Percentiles rank a stretch among this genome's conserved stretches.
These are phyloP conservation scores for Myopa testacea DNA, from an alignment of 2,888 invertebrate genomes.

Conservation along the genomic window DNA sequence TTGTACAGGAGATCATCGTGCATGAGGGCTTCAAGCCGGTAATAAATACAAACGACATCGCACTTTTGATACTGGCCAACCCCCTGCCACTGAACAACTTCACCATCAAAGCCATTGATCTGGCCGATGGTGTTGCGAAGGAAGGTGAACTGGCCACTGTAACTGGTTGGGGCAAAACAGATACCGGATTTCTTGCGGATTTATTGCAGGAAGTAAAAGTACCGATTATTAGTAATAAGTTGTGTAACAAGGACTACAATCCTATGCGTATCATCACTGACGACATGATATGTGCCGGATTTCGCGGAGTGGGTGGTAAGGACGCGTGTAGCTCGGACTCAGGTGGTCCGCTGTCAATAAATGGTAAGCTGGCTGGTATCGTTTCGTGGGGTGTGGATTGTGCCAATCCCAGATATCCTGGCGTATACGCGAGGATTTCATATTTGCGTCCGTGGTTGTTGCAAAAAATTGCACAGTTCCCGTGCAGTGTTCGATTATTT, in stretches of 20 bases:
- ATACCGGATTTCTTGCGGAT: too few relatives aligned
- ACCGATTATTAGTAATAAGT: slow-evolving; percentile 54
- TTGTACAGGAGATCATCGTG: too few relatives aligned
- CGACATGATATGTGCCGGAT: slow-evolving; percentile 56
- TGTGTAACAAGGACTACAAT: slow-evolving; percentile 52
- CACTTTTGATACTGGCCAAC: too few relatives aligned
- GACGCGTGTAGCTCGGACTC: slow-evolving; percentile 61
- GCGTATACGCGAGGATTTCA: slow-evolving; percentile 58
- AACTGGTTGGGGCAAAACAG: too few relatives aligned
- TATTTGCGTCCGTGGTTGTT: slow-evolving; percentile 52
- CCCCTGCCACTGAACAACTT: too few relatives aligned
- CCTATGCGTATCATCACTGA: background rate
- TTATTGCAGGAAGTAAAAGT: slow-evolving; percentile 53
- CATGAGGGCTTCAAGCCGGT: too few relatives aligned
- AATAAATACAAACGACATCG: too few relatives aligned
- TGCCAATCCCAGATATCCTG: slow-evolving; percentile 55
- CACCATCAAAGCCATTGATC: too few relatives aligned
- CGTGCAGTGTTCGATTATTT: too few relatives aligned
- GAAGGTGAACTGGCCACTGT: too few relatives aligned
- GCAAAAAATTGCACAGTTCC: slow-evolving; percentile 35
- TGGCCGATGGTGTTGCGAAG: too few relatives aligned
- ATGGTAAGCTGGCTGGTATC: slow-evolving; percentile 54
- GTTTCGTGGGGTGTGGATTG: slow-evolving; percentile 63
- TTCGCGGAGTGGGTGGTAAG: slow-evolving; percentile 42
- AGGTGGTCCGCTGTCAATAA: slow-evolving; percentile 58